phyloP scores from a whole-genome alignment of 1,140 invertebrate species.

The Drosophila kurseongensis region DNA sequence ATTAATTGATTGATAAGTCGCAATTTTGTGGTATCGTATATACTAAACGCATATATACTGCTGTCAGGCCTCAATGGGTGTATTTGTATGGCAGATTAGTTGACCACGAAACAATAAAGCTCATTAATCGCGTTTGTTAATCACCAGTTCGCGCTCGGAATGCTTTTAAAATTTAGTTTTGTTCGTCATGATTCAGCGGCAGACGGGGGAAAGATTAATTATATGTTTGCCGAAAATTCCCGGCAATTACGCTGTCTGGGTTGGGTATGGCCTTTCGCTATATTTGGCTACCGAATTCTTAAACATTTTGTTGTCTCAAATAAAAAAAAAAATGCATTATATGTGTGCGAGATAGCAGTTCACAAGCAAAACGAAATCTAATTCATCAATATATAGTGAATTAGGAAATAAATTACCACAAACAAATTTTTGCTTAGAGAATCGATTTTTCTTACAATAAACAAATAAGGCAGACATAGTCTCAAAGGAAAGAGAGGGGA shows the following conservation, averaged over 20 bases:
- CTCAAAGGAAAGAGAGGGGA: not conserved
- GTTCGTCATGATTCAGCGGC: constrained; percentile 28
- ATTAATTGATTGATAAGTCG: constrained; percentile 64
- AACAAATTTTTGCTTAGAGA: not conserved
- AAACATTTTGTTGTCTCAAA: not conserved
- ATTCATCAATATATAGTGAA: too few species aligned
- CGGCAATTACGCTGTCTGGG: constrained; percentile 25
- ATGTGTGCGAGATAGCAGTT: too few species aligned
- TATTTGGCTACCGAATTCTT: not conserved
- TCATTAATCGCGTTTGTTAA: constrained; percentile 26
- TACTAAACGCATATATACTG: not conserved
- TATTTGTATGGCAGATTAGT: constrained; percentile 17
- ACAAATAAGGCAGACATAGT: constrained; percentile 4
- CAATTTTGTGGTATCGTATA: constrained; percentile 6
- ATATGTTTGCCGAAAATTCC: constrained; percentile 26
- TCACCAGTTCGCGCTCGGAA: constrained; percentile 34
- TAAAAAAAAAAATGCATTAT: not conserved
- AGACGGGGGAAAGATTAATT: constrained; percentile 23
- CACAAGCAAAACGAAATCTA: not conserved
- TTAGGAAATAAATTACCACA: too few species aligned
- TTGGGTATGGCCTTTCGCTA: not conserved
- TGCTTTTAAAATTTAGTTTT: constrained; percentile 23
- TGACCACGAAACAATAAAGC: constrained; percentile 27
- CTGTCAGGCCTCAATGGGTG: constrained; percentile 22
- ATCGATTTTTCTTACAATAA: constrained; percentile 44